Percentiles rank a stretch among this genome's conserved stretches.
Evolutionary conservation across 2,888 invertebrate genomes (phyloP).

Genomic region (Cerceris rybyensis): DNA sequence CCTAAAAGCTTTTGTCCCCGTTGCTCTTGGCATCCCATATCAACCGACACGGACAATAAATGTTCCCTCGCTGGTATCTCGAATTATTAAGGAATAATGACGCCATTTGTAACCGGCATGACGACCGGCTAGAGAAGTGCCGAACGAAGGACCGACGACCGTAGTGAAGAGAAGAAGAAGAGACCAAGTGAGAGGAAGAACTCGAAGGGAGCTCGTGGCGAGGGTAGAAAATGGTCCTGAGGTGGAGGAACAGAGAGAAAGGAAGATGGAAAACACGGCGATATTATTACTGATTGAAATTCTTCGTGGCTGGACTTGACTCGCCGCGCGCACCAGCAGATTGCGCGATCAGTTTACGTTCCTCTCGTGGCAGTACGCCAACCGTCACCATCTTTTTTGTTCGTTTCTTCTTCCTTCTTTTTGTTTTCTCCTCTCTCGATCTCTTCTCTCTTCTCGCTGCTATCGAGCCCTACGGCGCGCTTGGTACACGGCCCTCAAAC

Average conservation of each 20-base stretch:
- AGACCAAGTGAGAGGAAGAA: slow-evolving; percentile 9
- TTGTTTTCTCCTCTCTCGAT: background rate
- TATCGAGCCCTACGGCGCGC: slow-evolving; percentile 4
- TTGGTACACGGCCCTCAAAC: slow-evolving; percentile 26
- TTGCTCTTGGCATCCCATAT: background rate
- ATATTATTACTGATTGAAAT: slow-evolving; percentile 73
- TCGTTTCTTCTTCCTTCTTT: slow-evolving; percentile 6
- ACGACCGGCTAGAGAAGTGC: slow-evolving; percentile 42
- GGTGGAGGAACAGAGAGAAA: slow-evolving; percentile 12
- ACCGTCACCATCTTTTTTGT: slow-evolving; percentile 31
- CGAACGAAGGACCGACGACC: slow-evolving; percentile 21
- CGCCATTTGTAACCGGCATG: slow-evolving; percentile 69
- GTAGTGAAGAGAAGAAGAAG: slow-evolving; percentile 7
- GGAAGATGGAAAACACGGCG: slow-evolving; percentile 56
- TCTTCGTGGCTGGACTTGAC: slow-evolving; percentile 69
- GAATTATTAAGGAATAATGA: slow-evolving; percentile 71
- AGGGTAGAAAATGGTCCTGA: slow-evolving; percentile 2
- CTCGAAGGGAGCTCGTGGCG: slow-evolving; percentile 3
- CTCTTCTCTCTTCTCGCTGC: slow-evolving; percentile 10
- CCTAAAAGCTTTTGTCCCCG: slow-evolving; percentile 37
- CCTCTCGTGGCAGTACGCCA: slow-evolving; percentile 65
- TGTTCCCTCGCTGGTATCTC: slow-evolving; percentile 60
- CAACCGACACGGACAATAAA: slow-evolving; percentile 52
- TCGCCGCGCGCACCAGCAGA: slow-evolving; percentile 69
- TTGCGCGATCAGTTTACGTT: slow-evolving; percentile 71